Conservation (phyloP, 2,113 vertebrate genomes). For the Anas platyrhynchos region DNA sequence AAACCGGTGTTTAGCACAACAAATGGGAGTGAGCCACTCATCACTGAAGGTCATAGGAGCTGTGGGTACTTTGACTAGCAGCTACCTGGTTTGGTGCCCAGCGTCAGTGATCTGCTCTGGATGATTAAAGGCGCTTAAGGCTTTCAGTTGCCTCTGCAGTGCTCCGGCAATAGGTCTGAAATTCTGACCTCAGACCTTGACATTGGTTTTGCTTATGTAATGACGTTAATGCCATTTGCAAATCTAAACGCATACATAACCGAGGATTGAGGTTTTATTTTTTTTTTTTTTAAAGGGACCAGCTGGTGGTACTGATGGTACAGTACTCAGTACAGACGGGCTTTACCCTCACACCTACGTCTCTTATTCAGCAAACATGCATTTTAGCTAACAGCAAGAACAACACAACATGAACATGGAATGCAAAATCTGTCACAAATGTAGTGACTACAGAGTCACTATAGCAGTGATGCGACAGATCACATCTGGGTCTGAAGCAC, state of each 20-base stretch:
- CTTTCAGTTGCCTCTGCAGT: fast-evolving
- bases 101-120: fast-evolving
- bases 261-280: background rate
- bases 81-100: background rate
- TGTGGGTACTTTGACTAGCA: fast-evolving
- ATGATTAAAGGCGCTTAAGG: background rate
- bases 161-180: background rate
- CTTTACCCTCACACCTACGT: background rate
- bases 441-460: background rate
- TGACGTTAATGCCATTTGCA: background rate
- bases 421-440: background rate
- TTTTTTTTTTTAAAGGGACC: background rate
- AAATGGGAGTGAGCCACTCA: background rate
- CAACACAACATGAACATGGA: background rate
- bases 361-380: background rate
- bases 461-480: fast-evolving
- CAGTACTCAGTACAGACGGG: background rate
- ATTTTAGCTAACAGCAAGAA: background rate
- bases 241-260: background rate
- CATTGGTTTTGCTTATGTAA: background rate
- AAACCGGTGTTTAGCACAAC: background rate
- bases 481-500: fast-evolving
- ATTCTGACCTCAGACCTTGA: background rate
- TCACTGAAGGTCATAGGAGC: background rate
- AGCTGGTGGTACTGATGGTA: background rate